Percentiles rank a stretch among this genome's conserved stretches.
These are phyloP conservation scores for Molossus molossus DNA, from an alignment of 2,797 vertebrate genomes.

Conservation along the genomic window DNA sequence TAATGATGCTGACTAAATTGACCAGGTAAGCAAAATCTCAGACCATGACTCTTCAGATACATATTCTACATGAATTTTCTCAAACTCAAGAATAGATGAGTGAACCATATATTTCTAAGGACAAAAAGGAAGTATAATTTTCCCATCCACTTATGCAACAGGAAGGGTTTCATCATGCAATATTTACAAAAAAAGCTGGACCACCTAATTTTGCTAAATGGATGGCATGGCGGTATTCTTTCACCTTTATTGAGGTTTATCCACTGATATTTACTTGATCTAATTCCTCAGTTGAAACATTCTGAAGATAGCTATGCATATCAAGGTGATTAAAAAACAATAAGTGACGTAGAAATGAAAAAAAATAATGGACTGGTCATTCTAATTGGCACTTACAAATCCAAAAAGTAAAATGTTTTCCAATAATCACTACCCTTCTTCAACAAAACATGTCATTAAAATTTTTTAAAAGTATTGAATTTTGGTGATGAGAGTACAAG, in stretches of 20 bases:
- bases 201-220: slow-evolving; percentile 41
- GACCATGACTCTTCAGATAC: not conserved
- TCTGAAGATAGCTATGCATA: not conserved
- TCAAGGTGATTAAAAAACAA: slow-evolving; percentile 26
- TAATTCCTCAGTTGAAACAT: slow-evolving; percentile 1
- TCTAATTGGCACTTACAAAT: not conserved
- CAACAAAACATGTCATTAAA: not conserved
- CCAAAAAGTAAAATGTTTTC: slow-evolving; percentile 56
- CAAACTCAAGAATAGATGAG: not conserved
- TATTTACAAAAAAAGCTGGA: slow-evolving; percentile 20
- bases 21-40: slow-evolving; percentile 18
- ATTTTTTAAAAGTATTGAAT: slow-evolving; percentile 22
- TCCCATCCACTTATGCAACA: not conserved
- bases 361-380: slow-evolving; percentile 12
- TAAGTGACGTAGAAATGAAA: slow-evolving; percentile 57
- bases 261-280: not conserved
- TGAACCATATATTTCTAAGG: slow-evolving; percentile 20
- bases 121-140: not conserved
- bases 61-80: slow-evolving; percentile 52
- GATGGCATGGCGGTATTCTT: not conserved
- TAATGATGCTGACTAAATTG: not conserved
- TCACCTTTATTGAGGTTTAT: not conserved
- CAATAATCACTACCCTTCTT: slow-evolving; percentile 4
- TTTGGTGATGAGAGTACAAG: not conserved
- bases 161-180: not conserved